Conservation (phyloP, 23 tunicate genomes). For the Aplidium turbinatum region DNA sequence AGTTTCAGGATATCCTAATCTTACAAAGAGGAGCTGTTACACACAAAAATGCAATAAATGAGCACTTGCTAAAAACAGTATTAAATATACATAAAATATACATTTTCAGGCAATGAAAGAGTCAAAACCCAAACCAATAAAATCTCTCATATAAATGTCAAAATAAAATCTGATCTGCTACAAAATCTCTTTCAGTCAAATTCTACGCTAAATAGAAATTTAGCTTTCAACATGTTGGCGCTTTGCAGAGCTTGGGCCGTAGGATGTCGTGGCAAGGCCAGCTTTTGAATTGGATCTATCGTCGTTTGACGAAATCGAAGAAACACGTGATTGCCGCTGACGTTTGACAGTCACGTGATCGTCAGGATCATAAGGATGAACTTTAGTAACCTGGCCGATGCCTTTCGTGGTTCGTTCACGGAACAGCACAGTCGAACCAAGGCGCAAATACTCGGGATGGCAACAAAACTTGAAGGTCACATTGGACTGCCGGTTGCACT, state of each 20-base stretch:
- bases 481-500: slow-evolving; percentile 65
- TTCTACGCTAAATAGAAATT: no score
- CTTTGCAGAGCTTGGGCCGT: slow-evolving; percentile 37
- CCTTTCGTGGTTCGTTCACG: slow-evolving; percentile 85
- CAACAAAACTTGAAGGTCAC: slow-evolving; percentile 80
- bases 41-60: no score
- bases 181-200: no score
- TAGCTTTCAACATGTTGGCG: slow-evolving; percentile 55
- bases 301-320: neutral
- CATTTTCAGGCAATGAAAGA: no score
- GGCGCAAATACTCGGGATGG: slow-evolving; percentile 67
- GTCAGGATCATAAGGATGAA: slow-evolving; percentile 38
- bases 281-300: neutral
- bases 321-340: slow-evolving; percentile 15
- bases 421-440: slow-evolving; percentile 73
- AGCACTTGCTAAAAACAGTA: no score
- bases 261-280: slow-evolving; percentile 20
- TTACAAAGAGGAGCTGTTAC: no score
- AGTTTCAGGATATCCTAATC: no score
- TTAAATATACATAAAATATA: no score
- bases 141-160: no score
- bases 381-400: slow-evolving; percentile 84
- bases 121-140: no score
- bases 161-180: no score
- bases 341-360: slow-evolving; percentile 34